Base-by-base conservation (phyloP, 2,113 vertebrate species). In the Sinocyclocheilus rhinocerous region DNA sequence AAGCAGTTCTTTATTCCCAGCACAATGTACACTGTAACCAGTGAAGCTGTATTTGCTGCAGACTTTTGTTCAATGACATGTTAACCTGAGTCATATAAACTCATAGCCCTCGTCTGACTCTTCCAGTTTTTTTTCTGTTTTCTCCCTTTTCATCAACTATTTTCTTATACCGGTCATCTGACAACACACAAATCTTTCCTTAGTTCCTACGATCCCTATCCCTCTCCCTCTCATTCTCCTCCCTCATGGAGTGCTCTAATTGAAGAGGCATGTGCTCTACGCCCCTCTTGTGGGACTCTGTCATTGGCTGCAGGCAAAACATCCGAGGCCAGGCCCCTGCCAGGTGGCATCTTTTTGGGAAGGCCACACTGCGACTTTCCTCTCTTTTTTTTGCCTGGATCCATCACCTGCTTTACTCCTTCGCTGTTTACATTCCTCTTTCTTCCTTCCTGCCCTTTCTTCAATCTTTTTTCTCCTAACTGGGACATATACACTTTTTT, bases 231-330 rank as follows among this genome's bases (percentile, higher is more conserved):
- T 63, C 61, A 36, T 33, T 55, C 26, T 83, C 42, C 48, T 83
- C 67, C 36, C 83, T 67, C 70, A 10, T 86, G 85, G 55, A 65
- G 76, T 83, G 67, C 87, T 89, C 52, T 91, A 89, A 91, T 90
- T 88, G 84, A 86, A 90, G 89, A 91, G 87, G 87, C 87, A 89
- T 91, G 90, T 88, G 87, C 79, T 87, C 78, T 86, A 89, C 90
- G n/a, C 90, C 90, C 89, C 86, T 91, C 78, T 65, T 69, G 24
- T 52, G 50, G 63, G 59, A 81, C 61, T 42, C 55, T 72, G 15
- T 87, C 79, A 91, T 91, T 91, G 90, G 90, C 90, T 90, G 87
- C n/a, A 84, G 87, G 81, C 73, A 70, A 65, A 91, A 87, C 84
- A 88, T 85, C 77, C 86, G 82, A 89, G 87, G 65, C 48, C 63